Evolutionary conservation across 2,797 vertebrate species (phyloP), one percentile per base, ranked within the genome.

Genomic region (Orestias chungarensis): DNA sequence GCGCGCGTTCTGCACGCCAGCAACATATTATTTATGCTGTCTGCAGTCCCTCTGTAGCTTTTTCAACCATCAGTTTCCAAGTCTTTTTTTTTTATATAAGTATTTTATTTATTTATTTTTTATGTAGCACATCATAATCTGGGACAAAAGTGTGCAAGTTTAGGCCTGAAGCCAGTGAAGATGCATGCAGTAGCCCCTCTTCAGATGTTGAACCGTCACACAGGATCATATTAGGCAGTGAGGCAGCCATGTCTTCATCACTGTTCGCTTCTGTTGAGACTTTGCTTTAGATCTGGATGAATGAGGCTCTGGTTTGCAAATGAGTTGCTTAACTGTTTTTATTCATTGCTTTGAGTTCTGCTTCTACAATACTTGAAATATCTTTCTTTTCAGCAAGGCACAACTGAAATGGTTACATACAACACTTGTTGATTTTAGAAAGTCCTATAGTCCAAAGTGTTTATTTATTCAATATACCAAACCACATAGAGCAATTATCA

Each of bases 1-100:
- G 79, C 66, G 47, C 66, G 47, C 62, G 77, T 82, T 80, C 78
- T 75, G 76, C 64, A 62, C 83, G 69, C 71, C 84, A 70, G 86
- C 84, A 81, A 74, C 85, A 76, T 86, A 86, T 92, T 91, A 90
- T 92, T 90, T 89, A 91, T 92, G 89, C 90, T 88, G 87, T 89
- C 90, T 89, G 88, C 92, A 89, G 88, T 88, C 80, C 82, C 76
- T 64, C 74, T 80, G 79, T 46, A 66, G 40, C 80, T 84, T 70
- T 74, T n/a, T 33, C 70, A 47, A 64, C 55, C 54, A 70, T 70
- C 8, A n/a, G 43, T 47, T n/a, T 66, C 64, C 52, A 67, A 8
- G 59, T 80, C 54, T 71, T 31, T 46, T n/a, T n/a, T n/a, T n/a
- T n/a, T n/a, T n/a, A n/a, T n/a, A n/a, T n/a, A n/a, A n/a, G n/a